phyloP scores from a whole-genome alignment of 2,113 vertebrate genomes.

The Percopsis transmontana region DNA sequence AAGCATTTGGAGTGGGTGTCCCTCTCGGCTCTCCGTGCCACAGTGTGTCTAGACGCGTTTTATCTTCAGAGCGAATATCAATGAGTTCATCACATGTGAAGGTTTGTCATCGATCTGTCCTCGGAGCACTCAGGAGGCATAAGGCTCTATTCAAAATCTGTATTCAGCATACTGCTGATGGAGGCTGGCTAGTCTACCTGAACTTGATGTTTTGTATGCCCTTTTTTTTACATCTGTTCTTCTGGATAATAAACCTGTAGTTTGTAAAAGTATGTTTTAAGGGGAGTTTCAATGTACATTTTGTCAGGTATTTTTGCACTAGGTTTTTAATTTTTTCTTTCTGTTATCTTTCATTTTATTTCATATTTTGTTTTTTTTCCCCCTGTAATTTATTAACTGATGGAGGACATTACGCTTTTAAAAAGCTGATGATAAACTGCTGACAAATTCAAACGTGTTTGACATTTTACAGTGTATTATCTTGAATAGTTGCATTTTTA shows the following conservation, averaged over 20 bases:
- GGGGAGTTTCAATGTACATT: background rate
- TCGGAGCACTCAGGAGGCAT: background rate
- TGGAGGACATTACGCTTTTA: background rate
- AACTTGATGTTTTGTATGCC: too few relatives aligned
- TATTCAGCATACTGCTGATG: background rate
- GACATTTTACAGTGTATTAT: too few relatives aligned
- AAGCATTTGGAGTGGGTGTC: conserved; percentile 14
- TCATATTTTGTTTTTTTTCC: background rate
- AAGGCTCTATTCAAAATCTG: background rate
- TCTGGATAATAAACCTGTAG: too few relatives aligned
- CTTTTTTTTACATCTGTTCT: conserved; percentile 9
- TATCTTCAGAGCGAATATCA: conserved; percentile 34
- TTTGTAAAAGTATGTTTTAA: background rate
- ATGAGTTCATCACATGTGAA: conserved; percentile 17
- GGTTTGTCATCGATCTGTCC: too few relatives aligned
- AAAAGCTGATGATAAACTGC: too few relatives aligned
- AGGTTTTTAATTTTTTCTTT: too few relatives aligned
- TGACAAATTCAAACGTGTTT: too few relatives aligned
- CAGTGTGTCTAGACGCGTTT: conserved; percentile 21
- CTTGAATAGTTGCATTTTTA: too few relatives aligned
- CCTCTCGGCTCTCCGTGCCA: conserved; percentile 1
- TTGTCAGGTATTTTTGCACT: too few relatives aligned
- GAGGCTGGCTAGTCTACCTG: background rate
- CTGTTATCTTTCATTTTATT: background rate
- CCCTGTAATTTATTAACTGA: background rate